Conservation (phyloP, 1,140 invertebrate species). For the Hetaerina americana region DNA sequence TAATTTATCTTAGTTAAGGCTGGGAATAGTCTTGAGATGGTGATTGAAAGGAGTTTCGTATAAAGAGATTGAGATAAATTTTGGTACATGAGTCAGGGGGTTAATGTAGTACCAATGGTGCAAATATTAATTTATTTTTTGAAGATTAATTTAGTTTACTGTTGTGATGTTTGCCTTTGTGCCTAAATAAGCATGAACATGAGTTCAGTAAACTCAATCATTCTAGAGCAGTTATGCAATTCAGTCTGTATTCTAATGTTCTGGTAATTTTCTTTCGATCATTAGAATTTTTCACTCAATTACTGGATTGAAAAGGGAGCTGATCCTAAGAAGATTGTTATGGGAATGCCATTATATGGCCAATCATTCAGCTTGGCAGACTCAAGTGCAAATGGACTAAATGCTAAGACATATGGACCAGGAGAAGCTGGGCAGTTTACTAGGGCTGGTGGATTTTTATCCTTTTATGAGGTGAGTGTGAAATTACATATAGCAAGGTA, state of each 20-base stretch:
- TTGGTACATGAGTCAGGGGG: too few relatives aligned
- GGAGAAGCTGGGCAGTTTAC: slow-evolving; percentile 68
- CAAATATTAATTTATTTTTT: too few relatives aligned
- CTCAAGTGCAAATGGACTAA: slow-evolving; percentile 43
- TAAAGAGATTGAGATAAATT: too few relatives aligned
- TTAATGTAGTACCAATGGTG: too few relatives aligned
- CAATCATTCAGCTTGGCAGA: slow-evolving; percentile 65
- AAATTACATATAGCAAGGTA: too few relatives aligned
- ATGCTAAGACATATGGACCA: slow-evolving; percentile 54
- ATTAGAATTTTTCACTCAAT: slow-evolving; percentile 62
- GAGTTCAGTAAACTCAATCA: too few relatives aligned
- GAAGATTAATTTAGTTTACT: too few relatives aligned
- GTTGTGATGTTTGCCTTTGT: too few relatives aligned
- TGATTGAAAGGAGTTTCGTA: too few relatives aligned
- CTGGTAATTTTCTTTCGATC: slow-evolving; percentile 22
- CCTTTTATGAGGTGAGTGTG: slow-evolving; percentile 65
- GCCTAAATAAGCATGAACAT: too few relatives aligned
- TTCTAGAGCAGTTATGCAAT: background rate
- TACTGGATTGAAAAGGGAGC: slow-evolving; percentile 71
- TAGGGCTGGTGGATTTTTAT: slow-evolving; percentile 60
- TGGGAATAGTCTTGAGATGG: too few relatives aligned
- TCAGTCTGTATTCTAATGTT: background rate
- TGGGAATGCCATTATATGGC: slow-evolving; percentile 76
- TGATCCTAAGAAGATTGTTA: slow-evolving; percentile 54
- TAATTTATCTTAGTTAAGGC: too few relatives aligned